phyloP scores from a whole-genome alignment of 2,888 invertebrate species.

The Parascotia fuliginaria region DNA sequence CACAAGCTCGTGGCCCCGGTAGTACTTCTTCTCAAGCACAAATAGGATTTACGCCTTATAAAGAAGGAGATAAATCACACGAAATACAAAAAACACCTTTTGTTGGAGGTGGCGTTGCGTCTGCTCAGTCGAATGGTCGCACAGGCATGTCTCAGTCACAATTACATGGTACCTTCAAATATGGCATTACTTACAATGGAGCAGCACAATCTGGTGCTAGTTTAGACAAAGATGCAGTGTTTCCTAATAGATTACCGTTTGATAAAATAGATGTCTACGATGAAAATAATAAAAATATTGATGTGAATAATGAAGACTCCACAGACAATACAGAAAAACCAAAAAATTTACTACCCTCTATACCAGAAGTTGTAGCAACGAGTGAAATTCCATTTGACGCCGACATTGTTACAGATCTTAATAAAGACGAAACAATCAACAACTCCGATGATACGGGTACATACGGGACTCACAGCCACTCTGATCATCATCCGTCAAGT shows the following conservation, averaged over 20 bases:
- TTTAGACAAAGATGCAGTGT: slow-evolving; percentile 83
- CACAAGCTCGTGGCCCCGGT: slow-evolving; percentile 93
- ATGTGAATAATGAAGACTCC: slow-evolving; percentile 59
- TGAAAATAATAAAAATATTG: slow-evolving; percentile 71
- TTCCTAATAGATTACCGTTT: slow-evolving; percentile 71
- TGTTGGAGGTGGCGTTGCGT: slow-evolving; percentile 91
- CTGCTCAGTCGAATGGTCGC: slow-evolving; percentile 90
- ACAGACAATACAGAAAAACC: slow-evolving; percentile 39
- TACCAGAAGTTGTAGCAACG: slow-evolving; percentile 28
- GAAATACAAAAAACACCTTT: slow-evolving; percentile 85
- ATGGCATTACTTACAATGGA: slow-evolving; percentile 91
- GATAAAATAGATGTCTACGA: slow-evolving; percentile 78
- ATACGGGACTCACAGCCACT: slow-evolving; percentile 62
- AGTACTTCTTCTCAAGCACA: slow-evolving; percentile 95
- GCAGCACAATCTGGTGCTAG: slow-evolving; percentile 94
- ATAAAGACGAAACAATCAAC: slow-evolving; percentile 37
- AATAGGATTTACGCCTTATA: slow-evolving; percentile 93
- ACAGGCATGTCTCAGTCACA: slow-evolving; percentile 94
- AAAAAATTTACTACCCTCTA: slow-evolving; percentile 30
- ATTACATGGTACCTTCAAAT: slow-evolving; percentile 92
- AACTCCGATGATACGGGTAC: slow-evolving; percentile 55
- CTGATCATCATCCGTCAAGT: slow-evolving; percentile 68
- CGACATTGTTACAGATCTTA: slow-evolving; percentile 36
- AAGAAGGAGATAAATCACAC: slow-evolving; percentile 85
- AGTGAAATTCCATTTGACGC: slow-evolving; percentile 43